phyloP scores from a whole-genome alignment of 2,113 vertebrate species.

The Ovis canadensis region DNA sequence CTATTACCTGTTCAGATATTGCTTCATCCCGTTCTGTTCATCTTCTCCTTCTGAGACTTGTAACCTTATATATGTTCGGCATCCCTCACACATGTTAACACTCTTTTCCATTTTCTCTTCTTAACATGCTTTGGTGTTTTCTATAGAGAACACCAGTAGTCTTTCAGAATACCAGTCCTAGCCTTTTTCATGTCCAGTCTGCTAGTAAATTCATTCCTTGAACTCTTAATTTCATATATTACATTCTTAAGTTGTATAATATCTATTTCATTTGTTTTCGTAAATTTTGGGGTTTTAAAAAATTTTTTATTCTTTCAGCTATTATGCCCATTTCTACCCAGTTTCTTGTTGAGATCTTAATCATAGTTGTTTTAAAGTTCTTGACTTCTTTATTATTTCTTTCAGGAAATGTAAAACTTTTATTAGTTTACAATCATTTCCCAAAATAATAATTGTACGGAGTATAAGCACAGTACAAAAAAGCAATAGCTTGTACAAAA shows the following conservation, averaged over 20 bases:
- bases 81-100: background rate
- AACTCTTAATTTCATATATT: background rate
- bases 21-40: background rate
- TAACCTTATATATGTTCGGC: background rate
- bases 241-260: background rate
- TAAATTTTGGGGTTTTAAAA: background rate
- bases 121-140: background rate
- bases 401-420: background rate
- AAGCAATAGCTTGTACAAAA: background rate
- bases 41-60: background rate
- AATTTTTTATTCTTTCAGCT: background rate
- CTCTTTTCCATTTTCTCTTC: background rate
- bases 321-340: background rate
- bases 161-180: background rate
- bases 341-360: background rate
- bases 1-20: background rate
- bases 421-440: background rate
- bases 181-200: background rate
- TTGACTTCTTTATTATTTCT: background rate
- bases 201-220: background rate
- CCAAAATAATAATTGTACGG: background rate
- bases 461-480: background rate
- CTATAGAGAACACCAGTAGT: background rate
- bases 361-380: background rate
- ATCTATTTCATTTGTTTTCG: background rate